Evolutionary conservation across 2,113 vertebrate species (phyloP), one percentile per base, ranked within the genome.

Genomic region (Leuciscus idus): DNA sequence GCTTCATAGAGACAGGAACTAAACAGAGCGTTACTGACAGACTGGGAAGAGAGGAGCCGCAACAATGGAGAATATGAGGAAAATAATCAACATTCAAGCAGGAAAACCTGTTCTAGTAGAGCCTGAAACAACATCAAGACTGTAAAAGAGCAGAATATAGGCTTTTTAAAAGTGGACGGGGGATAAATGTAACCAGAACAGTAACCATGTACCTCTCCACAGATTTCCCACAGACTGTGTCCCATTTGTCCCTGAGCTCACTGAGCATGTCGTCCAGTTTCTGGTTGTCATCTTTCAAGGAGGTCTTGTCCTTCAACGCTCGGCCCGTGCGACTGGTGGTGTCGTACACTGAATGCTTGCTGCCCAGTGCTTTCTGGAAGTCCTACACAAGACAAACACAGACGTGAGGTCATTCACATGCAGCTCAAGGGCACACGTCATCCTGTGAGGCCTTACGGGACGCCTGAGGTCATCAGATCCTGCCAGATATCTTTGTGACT

Each of bases 201-300:
- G 26, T 26, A 26, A 26, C 17, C 17, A 81, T 84, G 88, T 94
- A 99, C 98, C 98, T 98, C 94, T 99, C 98, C 55, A 99, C 95
- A 23, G 98, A 99, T 89, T 99, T 99, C 46, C 98, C 98, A 90
- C 98, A 99, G 85, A 99, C 96, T 0, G 98, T 99, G 92, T 99
- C 98, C 98, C 98, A 99, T 88, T 98, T 98, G 93, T 99, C 98
- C 89, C 97, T 95, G 84, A 99, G 96, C 81, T 99, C 98, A 83
- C 98, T 99, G 77, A 99, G 93, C 97, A 98, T 99, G 93, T 98
- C 94, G 15, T 98, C 97, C 88, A 99, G 95, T 90, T 98, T 99
- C 92, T 98, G 96, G 83, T 94, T 97, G 92, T 99, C 98, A 68
- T 99, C 98, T 87, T 96, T 94, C 70, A 98, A 93, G 4, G 95